A percentile compares a stretch with the other conserved stretches of the same genome.
These are phyloP conservation scores for Apamea crenata DNA, from an alignment of 2,888 invertebrate species.

Conservation along the genomic window DNA sequence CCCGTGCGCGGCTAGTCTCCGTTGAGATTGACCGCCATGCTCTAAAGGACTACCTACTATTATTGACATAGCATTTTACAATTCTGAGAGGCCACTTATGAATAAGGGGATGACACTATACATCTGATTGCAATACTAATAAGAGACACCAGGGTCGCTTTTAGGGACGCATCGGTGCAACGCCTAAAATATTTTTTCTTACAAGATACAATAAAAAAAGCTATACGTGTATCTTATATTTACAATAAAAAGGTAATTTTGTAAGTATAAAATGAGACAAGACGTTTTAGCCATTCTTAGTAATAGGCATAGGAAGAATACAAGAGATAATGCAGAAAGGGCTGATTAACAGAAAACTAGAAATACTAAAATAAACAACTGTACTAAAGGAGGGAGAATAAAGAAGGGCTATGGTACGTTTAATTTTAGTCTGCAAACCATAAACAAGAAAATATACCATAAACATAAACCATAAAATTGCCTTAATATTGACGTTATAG, in stretches of 20 bases:
- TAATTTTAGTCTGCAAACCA: slow-evolving; percentile 2
- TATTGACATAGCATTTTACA: too few species aligned
- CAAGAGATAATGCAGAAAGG: background rate
- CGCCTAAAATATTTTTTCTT: slow-evolving; percentile 49
- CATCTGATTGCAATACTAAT: slow-evolving; percentile 46
- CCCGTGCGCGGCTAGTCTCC: too few species aligned
- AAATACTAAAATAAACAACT: background rate
- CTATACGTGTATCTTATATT: slow-evolving; percentile 57
- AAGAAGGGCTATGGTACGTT: slow-evolving; percentile 3
- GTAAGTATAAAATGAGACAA: slow-evolving; percentile 34
- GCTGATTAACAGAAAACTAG: slow-evolving; percentile 4
- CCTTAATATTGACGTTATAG: slow-evolving; percentile 35
- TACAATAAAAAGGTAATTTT: slow-evolving; percentile 53
- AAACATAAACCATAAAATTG: too few species aligned
- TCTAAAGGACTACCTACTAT: too few species aligned
- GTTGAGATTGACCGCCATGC: too few species aligned
- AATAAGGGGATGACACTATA: slow-evolving; percentile 45
- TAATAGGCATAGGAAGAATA: slow-evolving; percentile 6
- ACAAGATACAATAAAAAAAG: slow-evolving; percentile 62
- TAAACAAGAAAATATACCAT: too few species aligned
- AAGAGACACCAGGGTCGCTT: slow-evolving; percentile 40
- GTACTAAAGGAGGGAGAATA: background rate
- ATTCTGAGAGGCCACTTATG: slow-evolving; percentile 8
- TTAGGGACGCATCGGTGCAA: slow-evolving; percentile 48
- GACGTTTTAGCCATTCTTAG: slow-evolving; percentile 10